These are phyloP conservation scores for Sardinella longiceps DNA, from an alignment of 2,797 vertebrate genomes.

Conservation along the genomic window DNA sequence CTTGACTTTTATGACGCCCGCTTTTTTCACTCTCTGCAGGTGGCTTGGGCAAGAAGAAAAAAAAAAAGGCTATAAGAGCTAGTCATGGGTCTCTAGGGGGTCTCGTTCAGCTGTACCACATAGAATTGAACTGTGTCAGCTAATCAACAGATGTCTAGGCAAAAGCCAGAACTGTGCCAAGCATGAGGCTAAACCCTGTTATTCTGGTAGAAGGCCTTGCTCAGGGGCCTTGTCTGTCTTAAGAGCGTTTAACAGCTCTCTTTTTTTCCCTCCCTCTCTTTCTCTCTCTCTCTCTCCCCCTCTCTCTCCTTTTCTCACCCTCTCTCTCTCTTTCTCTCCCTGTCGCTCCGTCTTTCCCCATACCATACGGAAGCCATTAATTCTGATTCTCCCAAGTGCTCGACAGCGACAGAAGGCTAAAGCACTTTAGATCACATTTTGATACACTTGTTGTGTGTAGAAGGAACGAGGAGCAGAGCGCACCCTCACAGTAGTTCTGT, in stretches of 20 bases:
- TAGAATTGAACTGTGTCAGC: not conserved
- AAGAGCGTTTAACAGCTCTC: not conserved
- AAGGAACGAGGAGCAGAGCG: not conserved
- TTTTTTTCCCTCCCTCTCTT: not conserved
- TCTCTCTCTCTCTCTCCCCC: too few relatives aligned
- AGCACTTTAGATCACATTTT: slow-evolving; percentile 5
- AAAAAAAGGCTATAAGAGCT: not conserved
- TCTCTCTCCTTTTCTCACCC: not conserved
- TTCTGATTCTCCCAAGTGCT: not conserved
- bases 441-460: not conserved
- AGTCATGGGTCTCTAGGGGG: not conserved
- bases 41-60: not conserved
- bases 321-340: too few relatives aligned
- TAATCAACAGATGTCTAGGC: slow-evolving; percentile 8
- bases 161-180: not conserved
- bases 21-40: not conserved
- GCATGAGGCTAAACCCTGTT: not conserved
- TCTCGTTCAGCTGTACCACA: not conserved
- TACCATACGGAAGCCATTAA: not conserved
- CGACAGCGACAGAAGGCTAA: not conserved
- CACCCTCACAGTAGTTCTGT: not conserved
- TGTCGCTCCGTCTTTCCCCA: not conserved
- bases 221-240: not conserved
- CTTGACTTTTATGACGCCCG: not conserved
- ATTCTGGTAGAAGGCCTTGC: not conserved